Evolutionary conservation across 2,888 invertebrate species (phyloP), one percentile per base, ranked within the genome.

Genomic region (Arge pagana): DNA sequence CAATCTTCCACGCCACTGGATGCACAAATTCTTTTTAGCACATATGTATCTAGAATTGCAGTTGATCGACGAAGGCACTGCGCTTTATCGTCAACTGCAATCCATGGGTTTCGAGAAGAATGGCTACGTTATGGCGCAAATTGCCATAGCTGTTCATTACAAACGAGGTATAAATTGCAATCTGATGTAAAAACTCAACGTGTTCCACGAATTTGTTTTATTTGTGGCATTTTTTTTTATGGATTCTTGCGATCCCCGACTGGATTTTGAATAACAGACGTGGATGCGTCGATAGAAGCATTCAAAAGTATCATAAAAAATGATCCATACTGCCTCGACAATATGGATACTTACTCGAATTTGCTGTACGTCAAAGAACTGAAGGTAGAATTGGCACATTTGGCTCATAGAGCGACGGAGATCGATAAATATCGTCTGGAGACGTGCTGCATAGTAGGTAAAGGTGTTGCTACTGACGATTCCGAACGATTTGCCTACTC

Each of bases 341-440:
- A 96, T 74, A 89, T 99, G 84, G 97, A 99, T 77, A 91, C 92
- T 0, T 97, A 92, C 76, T 98, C 98, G 3, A 98, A 99, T 80
- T 80, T 98, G 49, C 80, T 99, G 6, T 99, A 96, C 72, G 91
- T 98, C 8, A 92, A 93, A 78, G 96, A 96, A 72, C 85, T 93
- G 79, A 86, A 91, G 68, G 92, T 90, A 61, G 94, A 96, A 74
- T 81, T 99, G 61, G 93, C 96, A 2, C 87, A 92, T 74, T 81
- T 99, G 57, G 98, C 98, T 1, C 96, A 98, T 70, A 88, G 88
- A 67, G 93, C 95, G 36, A 91, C 92, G 48, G 88, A 91, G 66
- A 93, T 96, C 63, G 96, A 99, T 77, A 97, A 97, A 78, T 99
- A 96, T 73, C 82, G 93, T 62, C 93, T 96, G 16, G 97, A 99